phyloP scores from a whole-genome alignment of 1,140 invertebrate species.

The Paralvinella palmiformis region DNA sequence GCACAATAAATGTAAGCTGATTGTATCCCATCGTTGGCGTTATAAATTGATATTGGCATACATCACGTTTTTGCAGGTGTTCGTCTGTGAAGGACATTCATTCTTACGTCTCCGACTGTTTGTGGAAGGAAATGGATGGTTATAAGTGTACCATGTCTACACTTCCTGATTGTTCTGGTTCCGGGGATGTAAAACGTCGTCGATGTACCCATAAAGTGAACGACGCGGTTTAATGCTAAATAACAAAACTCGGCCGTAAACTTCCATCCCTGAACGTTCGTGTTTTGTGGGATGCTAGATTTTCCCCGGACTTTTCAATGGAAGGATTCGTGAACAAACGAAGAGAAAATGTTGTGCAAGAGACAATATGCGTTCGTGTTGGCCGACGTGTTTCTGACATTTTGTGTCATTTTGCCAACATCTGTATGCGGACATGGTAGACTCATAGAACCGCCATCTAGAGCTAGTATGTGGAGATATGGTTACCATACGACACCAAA shows the following conservation, averaged over 20 bases:
- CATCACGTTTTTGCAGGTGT: too few species aligned
- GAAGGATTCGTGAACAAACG: not conserved
- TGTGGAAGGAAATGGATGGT: too few species aligned
- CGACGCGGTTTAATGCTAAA: too few species aligned
- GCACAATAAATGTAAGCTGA: too few species aligned
- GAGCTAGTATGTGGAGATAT: slow-evolving; percentile 74
- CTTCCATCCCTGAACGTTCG: not conserved
- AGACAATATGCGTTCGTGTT: not conserved
- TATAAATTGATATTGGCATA: too few species aligned
- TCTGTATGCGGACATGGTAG: slow-evolving; percentile 60
- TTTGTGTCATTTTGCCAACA: not conserved
- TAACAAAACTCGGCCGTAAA: not conserved
- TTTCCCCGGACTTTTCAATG: not conserved
- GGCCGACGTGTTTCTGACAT: not conserved
- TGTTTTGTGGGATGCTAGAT: not conserved
- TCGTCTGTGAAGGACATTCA: too few species aligned
- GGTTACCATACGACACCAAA: slow-evolving; percentile 69
- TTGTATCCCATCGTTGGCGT: too few species aligned
- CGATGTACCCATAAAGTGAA: too few species aligned
- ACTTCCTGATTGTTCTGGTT: too few species aligned
- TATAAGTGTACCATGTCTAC: too few species aligned
- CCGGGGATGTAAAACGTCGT: too few species aligned
- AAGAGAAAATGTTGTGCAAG: not conserved
- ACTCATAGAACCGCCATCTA: slow-evolving; percentile 75
- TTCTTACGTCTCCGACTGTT: too few species aligned